phyloP scores from a whole-genome alignment of 2,888 invertebrate genomes.

The Philaethria dido region DNA sequence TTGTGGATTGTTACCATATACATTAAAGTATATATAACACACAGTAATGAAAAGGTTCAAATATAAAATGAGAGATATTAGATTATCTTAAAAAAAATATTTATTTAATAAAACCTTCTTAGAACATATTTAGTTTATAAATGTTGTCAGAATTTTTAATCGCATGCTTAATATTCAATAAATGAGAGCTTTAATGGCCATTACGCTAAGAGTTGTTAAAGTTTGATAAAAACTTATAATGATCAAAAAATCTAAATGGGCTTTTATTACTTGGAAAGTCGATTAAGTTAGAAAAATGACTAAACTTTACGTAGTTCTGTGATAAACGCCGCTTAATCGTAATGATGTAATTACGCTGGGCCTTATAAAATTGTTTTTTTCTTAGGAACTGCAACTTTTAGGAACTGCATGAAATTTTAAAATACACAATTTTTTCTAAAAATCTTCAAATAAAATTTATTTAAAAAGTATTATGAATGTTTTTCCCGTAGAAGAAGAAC shows the following conservation, averaged over 20 bases:
- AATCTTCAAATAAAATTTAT: too few species aligned
- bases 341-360: background rate
- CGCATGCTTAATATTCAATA: constrained; percentile 13
- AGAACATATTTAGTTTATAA: background rate
- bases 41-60: too few species aligned
- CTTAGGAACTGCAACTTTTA: background rate
- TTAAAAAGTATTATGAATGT: too few species aligned
- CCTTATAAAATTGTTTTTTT: background rate
- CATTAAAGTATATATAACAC: too few species aligned
- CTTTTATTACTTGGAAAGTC: constrained; percentile 38
- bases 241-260: constrained; percentile 32
- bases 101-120: background rate
- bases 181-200: constrained; percentile 7
- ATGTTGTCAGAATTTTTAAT: constrained; percentile 7
- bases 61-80: too few species aligned
- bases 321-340: constrained; percentile 23
- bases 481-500: too few species aligned
- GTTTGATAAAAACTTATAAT: constrained; percentile 31
- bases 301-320: constrained; percentile 30
- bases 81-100: too few species aligned
- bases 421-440: too few species aligned
- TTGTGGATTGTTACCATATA: too few species aligned
- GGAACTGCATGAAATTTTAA: too few species aligned
- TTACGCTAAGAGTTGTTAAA: constrained; percentile 30
- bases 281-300: constrained; percentile 38